Evolutionary conservation across 2,888 invertebrate genomes (phyloP), one percentile per base, ranked within the genome.

Genomic region (Orthosia cruda): DNA sequence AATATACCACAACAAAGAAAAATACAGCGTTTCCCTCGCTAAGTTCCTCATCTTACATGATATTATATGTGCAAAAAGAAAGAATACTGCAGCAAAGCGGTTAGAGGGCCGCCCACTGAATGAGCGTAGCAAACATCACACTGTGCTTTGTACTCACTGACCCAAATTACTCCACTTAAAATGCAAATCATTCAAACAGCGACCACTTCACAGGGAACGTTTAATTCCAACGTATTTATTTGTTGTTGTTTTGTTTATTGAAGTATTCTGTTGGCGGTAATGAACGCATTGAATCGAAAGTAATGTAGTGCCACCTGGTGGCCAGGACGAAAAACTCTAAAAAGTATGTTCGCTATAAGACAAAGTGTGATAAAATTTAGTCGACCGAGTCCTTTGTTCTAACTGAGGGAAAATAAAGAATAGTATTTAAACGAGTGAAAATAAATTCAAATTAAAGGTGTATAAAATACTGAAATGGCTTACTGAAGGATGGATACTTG

Each of bases 121-220:
- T 78, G 83, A 84, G 70, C 78, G 77, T 67, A 88, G 87, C 88
- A 91, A 92, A 92, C 91, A 92, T 85, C 58, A 77, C 61, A 75
- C 73, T 59, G 63, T 57, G 85, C 87, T 91, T 89, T 92, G 89
- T 91, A 85, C 88, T 80, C 78, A 80, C 82, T 93, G 92, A 91
- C 94, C 94, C 89, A 91, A 95, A 95, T 95, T 93, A 92, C 90
- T 88, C 88, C 92, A 93, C 92, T 95, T 94, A 92, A 95, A 92
- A 96, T 95, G 95, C 93, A 95, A 95, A 96, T 95, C 90, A 92
- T 90, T 88, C 86, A 81, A 87, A 89, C 87, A 89, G 67, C 50
- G n/a, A 71, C 49, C 74, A 61, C 61, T 69, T 72, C 57, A 73
- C 66, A 61, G 64, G 52, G 63, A 61, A 45, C 67, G 52, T 73